These are phyloP conservation scores for Agrypnus murinus DNA, from an alignment of 2,888 invertebrate species.

Conservation along the genomic window DNA sequence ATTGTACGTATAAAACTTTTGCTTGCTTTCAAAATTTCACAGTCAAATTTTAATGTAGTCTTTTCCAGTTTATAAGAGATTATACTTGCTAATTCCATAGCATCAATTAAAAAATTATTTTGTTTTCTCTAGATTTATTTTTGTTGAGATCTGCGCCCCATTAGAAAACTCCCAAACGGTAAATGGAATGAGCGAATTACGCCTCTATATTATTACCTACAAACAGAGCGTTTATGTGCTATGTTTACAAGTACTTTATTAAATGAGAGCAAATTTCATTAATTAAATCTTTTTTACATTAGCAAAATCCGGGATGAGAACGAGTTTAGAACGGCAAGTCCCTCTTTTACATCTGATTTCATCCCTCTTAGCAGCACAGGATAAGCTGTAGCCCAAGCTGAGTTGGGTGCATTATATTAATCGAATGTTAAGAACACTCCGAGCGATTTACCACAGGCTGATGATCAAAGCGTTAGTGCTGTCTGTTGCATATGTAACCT, in stretches of 20 bases:
- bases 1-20: too few relatives aligned
- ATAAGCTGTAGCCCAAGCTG: conserved; percentile 32
- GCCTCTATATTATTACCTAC: too few relatives aligned
- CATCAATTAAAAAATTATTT: too few relatives aligned
- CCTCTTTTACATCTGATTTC: conserved; percentile 36
- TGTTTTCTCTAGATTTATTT: too few relatives aligned
- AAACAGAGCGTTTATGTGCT: too few relatives aligned
- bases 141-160: too few relatives aligned
- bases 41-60: too few relatives aligned
- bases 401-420: conserved; percentile 60
- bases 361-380: conserved; percentile 46
- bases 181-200: too few relatives aligned
- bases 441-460: conserved; percentile 57
- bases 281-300: conserved; percentile 19
- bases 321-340: conserved; percentile 6
- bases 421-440: conserved; percentile 63
- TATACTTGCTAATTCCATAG: too few relatives aligned
- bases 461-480: conserved; percentile 58
- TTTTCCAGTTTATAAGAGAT: too few relatives aligned
- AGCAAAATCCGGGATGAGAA: conserved; percentile 10
- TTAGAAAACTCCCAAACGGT: too few relatives aligned
- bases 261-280: conserved; percentile 16
- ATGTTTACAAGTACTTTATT: background rate
- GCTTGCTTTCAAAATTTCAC: too few relatives aligned
- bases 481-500: conserved; percentile 41